Conservation (phyloP, 2,888 invertebrate genomes). For the Orchesella flavescens region DNA sequence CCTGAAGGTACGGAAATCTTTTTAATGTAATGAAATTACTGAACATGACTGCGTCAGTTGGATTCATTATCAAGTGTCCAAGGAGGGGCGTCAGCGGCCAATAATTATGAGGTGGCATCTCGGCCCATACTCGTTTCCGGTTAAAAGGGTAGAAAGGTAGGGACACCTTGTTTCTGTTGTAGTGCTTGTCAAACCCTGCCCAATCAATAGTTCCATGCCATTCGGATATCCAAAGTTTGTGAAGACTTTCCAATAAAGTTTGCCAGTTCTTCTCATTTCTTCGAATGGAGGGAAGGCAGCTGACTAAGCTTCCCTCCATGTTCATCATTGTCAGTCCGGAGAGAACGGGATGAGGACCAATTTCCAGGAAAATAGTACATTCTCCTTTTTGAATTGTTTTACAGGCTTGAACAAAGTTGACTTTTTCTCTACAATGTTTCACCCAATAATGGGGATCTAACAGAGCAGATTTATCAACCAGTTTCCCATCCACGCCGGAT, state of each 20-base stretch:
- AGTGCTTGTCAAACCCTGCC: slow-evolving; percentile 15
- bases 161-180: background rate
- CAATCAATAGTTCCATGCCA: slow-evolving; percentile 33
- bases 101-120: too few species aligned
- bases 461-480: background rate
- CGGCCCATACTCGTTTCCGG: too few species aligned
- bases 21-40: too few species aligned
- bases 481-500: slow-evolving; percentile 38
- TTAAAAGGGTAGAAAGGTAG: slow-evolving; percentile 31
- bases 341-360: slow-evolving; percentile 61
- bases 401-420: slow-evolving; percentile 23
- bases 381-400: background rate
- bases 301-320: background rate
- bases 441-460: slow-evolving; percentile 39
- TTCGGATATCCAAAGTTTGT: slow-evolving; percentile 30
- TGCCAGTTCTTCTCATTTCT: slow-evolving; percentile 29
- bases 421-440: slow-evolving; percentile 32
- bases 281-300: slow-evolving; percentile 46
- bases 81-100: background rate
- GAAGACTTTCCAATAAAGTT: slow-evolving; percentile 32
- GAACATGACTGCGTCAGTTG: too few species aligned
- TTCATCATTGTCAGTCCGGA: slow-evolving; percentile 23
- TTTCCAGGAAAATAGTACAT: slow-evolving; percentile 45
- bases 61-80: too few species aligned
- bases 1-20: too few species aligned